Conservation (phyloP, 2,888 invertebrate genomes). For the Celastrina argiolus region DNA sequence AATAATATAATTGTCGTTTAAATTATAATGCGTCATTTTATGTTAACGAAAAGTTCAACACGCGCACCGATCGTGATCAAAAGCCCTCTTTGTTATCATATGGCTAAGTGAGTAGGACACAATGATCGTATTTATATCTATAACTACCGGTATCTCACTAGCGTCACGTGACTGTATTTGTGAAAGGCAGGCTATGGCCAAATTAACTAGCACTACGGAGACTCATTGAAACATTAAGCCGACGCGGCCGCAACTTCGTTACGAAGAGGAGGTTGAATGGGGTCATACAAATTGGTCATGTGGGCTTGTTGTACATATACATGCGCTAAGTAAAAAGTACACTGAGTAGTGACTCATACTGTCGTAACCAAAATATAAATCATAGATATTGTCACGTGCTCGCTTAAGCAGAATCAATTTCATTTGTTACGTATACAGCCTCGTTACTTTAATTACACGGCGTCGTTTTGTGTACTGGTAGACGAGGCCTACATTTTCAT, state of each 20-base stretch:
- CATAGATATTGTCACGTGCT: conserved; percentile 35
- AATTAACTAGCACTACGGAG: conserved; percentile 21
- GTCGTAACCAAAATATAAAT: conserved; percentile 31
- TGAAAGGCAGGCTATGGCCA: conserved; percentile 38
- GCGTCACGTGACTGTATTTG: conserved; percentile 53
- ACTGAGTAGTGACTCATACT: conserved; percentile 34
- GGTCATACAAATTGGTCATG: conserved; percentile 33
- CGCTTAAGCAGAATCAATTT: conserved; percentile 17
- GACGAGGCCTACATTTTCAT: too few relatives aligned
- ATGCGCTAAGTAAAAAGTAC: conserved; percentile 27
- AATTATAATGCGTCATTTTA: background rate
- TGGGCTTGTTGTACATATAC: conserved; percentile 12
- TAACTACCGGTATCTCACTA: background rate
- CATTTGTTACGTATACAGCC: conserved; percentile 10
- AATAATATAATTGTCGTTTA: background rate
- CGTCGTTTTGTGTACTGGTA: background rate
- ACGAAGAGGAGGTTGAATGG: conserved; percentile 17
- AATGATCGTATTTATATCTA: background rate
- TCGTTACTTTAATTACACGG: background rate
- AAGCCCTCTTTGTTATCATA: background rate
- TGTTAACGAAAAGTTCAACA: background rate
- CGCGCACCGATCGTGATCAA: background rate
- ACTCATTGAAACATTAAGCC: conserved; percentile 4
- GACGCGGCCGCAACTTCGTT: background rate
- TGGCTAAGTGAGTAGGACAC: background rate